Base-by-base conservation (phyloP, 2,888 invertebrate species). In the Cybosia mesomella region DNA sequence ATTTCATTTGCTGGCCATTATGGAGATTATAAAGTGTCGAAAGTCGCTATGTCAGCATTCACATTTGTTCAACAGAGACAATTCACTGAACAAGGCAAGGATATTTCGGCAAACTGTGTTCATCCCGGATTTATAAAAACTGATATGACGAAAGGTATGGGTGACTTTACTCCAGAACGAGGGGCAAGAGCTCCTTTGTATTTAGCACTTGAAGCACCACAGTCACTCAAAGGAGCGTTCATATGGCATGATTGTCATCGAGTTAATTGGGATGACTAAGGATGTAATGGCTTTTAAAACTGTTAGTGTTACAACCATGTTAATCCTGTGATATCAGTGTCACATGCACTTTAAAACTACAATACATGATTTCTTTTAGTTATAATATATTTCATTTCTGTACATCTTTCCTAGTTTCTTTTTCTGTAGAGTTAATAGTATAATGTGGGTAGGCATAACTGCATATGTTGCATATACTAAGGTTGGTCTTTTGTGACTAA, bases 191-290 rank as follows among this genome's bases (percentile, higher is more conserved):
- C 93, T 36, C 95, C 95, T 9, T 80, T 95, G 15, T 94, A 92
- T 79, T 81, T 95, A 75, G 94, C 93, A 11, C 76, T 95, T 67
- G 93, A 94, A 73, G 95, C 95, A 60, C 95, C 94, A 39, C 92
- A 93, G 79, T 84, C 89, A 64, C 88, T 91, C 13, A 95, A 94
- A 78, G 95, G 95, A 72, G 91, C 93, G 1, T 95, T 94, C 85
- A 84, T 95, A 61, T 95, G 95, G 95, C 95, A 95, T 72, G 94
- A 95, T 73, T 91, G 94, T 82, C 94, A 93, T 78, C 90, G 91
- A 88, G 94, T 95, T 62, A 95, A 95, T 85, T 95, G 95, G 95
- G 94, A 95, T 84, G 95, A 95, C 87, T 94, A 89, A 86, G 81
- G 79, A 83, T 85, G 83, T 77, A 84, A 83, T 84, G 80, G 83